phyloP scores from a whole-genome alignment of 2,888 invertebrate species.

The Augochlorella aurata region DNA sequence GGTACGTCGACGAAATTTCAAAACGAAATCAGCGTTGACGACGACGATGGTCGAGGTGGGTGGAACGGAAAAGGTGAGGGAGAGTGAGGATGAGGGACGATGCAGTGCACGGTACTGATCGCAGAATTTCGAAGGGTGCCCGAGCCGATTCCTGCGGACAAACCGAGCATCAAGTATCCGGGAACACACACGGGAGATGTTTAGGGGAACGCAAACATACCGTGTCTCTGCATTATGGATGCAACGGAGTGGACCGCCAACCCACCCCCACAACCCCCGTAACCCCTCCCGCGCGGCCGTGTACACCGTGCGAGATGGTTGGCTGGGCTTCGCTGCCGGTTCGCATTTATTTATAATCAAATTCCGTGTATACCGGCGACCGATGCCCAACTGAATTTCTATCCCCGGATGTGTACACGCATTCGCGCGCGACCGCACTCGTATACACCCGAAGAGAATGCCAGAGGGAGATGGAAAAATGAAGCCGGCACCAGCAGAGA shows the following conservation, averaged over 20 bases:
- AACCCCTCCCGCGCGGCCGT: slow-evolving; percentile 44
- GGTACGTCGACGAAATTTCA: slow-evolving; percentile 49
- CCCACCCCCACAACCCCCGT: slow-evolving; percentile 20
- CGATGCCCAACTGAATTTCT: slow-evolving; percentile 78
- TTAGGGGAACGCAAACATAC: slow-evolving; percentile 78
- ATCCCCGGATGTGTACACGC: slow-evolving; percentile 73
- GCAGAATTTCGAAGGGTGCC: slow-evolving; percentile 67
- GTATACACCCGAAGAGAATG: slow-evolving; percentile 34
- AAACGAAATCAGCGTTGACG: slow-evolving; percentile 60
- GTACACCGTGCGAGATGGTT: slow-evolving; percentile 71
- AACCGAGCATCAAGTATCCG: slow-evolving; percentile 74
- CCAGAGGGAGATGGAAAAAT: slow-evolving; percentile 45
- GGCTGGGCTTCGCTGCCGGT: slow-evolving; percentile 68
- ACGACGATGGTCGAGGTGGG: not conserved
- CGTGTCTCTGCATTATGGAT: slow-evolving; percentile 80
- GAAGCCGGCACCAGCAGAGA: slow-evolving; percentile 24
- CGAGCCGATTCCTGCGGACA: slow-evolving; percentile 74
- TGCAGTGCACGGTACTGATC: slow-evolving; percentile 45
- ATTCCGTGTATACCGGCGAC: slow-evolving; percentile 78
- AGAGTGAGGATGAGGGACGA: not conserved
- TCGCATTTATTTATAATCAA: slow-evolving; percentile 82
- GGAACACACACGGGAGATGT: slow-evolving; percentile 76
- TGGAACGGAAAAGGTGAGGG: no score
- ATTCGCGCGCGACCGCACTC: slow-evolving; percentile 21
- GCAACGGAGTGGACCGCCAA: slow-evolving; percentile 77